phyloP scores from a whole-genome alignment of 2,797 vertebrate genomes.

The Danio albolineatus region DNA sequence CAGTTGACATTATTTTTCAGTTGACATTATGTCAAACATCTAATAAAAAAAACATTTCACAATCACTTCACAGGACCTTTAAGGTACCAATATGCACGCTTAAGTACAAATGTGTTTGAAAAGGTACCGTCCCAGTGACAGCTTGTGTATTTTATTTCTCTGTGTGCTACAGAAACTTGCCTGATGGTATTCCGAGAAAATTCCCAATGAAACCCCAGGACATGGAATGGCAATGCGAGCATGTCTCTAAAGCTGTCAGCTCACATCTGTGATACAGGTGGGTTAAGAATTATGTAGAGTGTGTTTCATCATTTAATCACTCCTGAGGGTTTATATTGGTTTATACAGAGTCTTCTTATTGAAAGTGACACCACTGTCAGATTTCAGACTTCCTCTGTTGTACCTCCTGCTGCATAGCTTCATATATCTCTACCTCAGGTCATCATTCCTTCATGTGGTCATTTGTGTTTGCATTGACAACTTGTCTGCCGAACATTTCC shows the following conservation, averaged over 20 bases:
- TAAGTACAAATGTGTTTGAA: no score
- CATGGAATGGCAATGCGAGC: constrained; percentile 64
- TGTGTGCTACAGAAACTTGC: constrained; percentile 58
- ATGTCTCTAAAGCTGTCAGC: constrained; percentile 67
- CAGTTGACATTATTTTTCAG: no score
- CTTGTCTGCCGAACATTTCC: constrained; percentile 52
- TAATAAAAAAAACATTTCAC: no score
- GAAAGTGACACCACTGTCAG: constrained; percentile 69
- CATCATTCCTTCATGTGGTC: constrained; percentile 33
- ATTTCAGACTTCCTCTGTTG: constrained; percentile 57
- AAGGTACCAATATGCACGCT: no score
- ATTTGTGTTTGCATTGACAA: constrained; percentile 46
- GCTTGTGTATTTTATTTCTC: constrained; percentile 10
- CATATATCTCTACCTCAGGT: constrained; percentile 52
- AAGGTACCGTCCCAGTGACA: no score
- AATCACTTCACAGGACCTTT: no score
- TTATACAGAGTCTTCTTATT: constrained; percentile 72
- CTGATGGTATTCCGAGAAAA: constrained; percentile 67
- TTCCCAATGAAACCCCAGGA: constrained; percentile 65
- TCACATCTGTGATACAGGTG: constrained; percentile 75
- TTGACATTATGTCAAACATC: no score
- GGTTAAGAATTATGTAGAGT: constrained; percentile 70
- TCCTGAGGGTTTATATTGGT: constrained; percentile 37
- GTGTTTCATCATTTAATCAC: constrained; percentile 68
- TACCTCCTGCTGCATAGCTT: constrained; percentile 46